Evolutionary conservation across 2,888 invertebrate species (phyloP).

Genomic region (Caenorhabditis drosophilae): DNA sequence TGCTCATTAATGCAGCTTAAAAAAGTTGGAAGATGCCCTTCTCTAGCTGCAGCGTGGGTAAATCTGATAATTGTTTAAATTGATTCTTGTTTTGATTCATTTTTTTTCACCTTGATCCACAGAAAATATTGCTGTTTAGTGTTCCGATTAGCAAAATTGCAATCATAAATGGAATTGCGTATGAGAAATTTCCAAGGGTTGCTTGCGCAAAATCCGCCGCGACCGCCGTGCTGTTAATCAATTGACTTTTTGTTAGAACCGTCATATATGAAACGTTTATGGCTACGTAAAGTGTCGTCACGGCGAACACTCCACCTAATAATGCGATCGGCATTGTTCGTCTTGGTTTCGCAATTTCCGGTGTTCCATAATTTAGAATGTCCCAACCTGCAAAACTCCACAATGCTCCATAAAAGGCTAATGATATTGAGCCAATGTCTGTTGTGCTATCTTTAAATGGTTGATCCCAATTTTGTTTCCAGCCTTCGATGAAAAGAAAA

Average conservation of each 20-base stretch:
- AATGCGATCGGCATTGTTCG: constrained; percentile 59
- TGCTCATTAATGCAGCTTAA: constrained; percentile 45
- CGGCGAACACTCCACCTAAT: constrained; percentile 46
- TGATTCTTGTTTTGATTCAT: background rate
- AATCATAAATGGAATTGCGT: constrained; percentile 57
- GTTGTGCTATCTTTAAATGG: constrained; percentile 39
- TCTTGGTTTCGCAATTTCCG: constrained; percentile 55
- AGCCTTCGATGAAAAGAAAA: constrained; percentile 46
- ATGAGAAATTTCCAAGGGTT: constrained; percentile 48
- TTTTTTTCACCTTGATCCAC: constrained; percentile 46
- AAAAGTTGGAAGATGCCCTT: constrained; percentile 52
- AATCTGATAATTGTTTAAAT: constrained; percentile 25
- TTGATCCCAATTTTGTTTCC: constrained; percentile 37
- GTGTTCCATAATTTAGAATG: constrained; percentile 62
- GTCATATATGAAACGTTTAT: constrained; percentile 59
- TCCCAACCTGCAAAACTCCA: constrained; percentile 61
- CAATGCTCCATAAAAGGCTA: constrained; percentile 53
- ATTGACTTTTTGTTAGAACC: constrained; percentile 45
- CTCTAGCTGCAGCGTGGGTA: constrained; percentile 54
- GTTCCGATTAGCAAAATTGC: constrained; percentile 56
- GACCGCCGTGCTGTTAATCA: constrained; percentile 52
- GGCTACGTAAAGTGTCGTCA: constrained; percentile 44
- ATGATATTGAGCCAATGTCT: constrained; percentile 35
- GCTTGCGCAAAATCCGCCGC: constrained; percentile 53
- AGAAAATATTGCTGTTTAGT: constrained; percentile 58